phyloP scores from a whole-genome alignment of 2,797 vertebrate species.

The Sylvilagus floridanus region DNA sequence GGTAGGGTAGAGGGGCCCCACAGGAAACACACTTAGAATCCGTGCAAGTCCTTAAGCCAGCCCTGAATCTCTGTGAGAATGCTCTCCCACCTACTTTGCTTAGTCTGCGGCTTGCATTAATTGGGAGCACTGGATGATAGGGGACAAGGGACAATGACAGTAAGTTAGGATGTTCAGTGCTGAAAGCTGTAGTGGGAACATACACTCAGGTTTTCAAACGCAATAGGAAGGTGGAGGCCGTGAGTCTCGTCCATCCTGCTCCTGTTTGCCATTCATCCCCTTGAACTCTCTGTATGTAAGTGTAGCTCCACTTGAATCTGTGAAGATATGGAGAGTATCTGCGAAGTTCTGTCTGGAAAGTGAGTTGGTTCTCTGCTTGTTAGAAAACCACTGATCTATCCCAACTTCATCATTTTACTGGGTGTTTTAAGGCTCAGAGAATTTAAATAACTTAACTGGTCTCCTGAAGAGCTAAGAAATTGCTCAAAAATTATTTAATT shows the following conservation, averaged over 20 bases:
- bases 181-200: neutral
- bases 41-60: neutral
- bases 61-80: neutral
- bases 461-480: neutral
- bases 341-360: slow-evolving; percentile 1
- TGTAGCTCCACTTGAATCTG: neutral
- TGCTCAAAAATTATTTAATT: neutral
- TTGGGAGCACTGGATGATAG: neutral
- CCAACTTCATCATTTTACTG: neutral
- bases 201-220: neutral
- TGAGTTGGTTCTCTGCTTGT: neutral
- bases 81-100: neutral
- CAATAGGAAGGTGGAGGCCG: neutral
- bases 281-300: neutral
- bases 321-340: neutral
- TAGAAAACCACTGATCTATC: neutral
- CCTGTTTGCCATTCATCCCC: neutral
- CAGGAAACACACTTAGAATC: neutral
- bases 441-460: neutral
- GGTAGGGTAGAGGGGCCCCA: neutral
- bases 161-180: neutral
- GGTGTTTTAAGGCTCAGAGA: neutral
- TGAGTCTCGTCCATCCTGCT: neutral
- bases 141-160: neutral
- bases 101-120: neutral